Evolutionary conservation across 2,888 invertebrate genomes (phyloP).

Genomic region (Agriopis aurantiaria): DNA sequence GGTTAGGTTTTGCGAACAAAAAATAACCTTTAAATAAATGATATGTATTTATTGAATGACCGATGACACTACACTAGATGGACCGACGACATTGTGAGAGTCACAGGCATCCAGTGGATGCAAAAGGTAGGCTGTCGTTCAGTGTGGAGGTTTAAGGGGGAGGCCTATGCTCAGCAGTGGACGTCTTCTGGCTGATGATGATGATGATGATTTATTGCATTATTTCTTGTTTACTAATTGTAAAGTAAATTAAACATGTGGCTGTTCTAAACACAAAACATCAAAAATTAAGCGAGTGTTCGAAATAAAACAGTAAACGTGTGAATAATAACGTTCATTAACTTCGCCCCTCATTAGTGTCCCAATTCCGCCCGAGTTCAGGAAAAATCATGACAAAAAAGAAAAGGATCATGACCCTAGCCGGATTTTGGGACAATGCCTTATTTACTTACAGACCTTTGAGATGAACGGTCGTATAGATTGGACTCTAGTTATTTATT

Average conservation of each 20-base stretch:
- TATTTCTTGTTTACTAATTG: neutral
- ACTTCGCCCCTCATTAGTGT: conserved; percentile 50
- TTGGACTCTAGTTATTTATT: conserved; percentile 43
- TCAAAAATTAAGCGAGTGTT: conserved; percentile 17
- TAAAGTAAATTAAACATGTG: neutral
- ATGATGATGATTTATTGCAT: no score
- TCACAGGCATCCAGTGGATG: no score
- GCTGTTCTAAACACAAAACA: conserved; percentile 1
- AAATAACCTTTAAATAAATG: no score
- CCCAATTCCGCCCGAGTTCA: conserved; percentile 42
- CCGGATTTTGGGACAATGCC: conserved; percentile 41
- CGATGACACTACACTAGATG: no score
- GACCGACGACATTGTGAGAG: no score
- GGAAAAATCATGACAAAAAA: conserved; percentile 48
- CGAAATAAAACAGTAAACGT: conserved; percentile 41
- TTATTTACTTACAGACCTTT: conserved; percentile 44
- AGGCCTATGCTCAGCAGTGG: no score
- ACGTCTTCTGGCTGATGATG: no score
- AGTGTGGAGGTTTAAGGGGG: no score
- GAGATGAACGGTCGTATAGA: conserved; percentile 40
- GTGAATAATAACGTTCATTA: conserved; percentile 51
- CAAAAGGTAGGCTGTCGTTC: no score
- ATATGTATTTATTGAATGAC: neutral
- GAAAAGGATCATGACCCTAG: conserved; percentile 40
- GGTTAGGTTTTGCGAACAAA: no score